These are phyloP conservation scores for Ennomos quercinarius DNA, from an alignment of 2,888 invertebrate genomes.

Conservation along the genomic window DNA sequence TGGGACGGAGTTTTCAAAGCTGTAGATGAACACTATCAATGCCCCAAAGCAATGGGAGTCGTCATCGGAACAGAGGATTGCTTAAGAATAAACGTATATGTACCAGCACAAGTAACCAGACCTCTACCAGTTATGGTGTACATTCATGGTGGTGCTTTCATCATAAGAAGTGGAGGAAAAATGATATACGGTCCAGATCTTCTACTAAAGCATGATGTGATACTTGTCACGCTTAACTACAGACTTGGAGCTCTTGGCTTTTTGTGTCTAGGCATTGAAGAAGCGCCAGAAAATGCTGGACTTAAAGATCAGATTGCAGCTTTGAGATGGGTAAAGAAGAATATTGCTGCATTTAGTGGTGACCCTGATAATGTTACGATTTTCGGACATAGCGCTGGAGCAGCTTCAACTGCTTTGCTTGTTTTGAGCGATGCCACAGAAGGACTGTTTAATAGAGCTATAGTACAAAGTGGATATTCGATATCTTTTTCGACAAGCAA, in stretches of 20 bases:
- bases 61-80: slow-evolving; percentile 65
- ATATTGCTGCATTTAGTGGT: slow-evolving; percentile 69
- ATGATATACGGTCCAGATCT: slow-evolving; percentile 62
- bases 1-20: slow-evolving; percentile 69
- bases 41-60: slow-evolving; percentile 10
- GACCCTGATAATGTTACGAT: slow-evolving; percentile 66
- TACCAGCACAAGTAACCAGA: slow-evolving; percentile 49
- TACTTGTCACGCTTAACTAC: slow-evolving; percentile 70
- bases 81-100: slow-evolving; percentile 66
- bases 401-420: slow-evolving; percentile 55
- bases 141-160: slow-evolving; percentile 72
- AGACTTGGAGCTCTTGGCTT: slow-evolving; percentile 67
- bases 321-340: slow-evolving; percentile 66
- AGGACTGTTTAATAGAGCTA: slow-evolving; percentile 60
- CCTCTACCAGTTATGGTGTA: slow-evolving; percentile 70
- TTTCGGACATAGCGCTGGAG: slow-evolving; percentile 72
- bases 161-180: slow-evolving; percentile 68
- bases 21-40: slow-evolving; percentile 52
- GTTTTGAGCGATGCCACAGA: slow-evolving; percentile 54
- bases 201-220: slow-evolving; percentile 62
- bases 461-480: slow-evolving; percentile 64
- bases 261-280: slow-evolving; percentile 63
- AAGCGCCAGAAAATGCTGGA: slow-evolving; percentile 70
- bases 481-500: no score
- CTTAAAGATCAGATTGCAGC: slow-evolving; percentile 70